Conservation (phyloP, 2,797 vertebrate species). For the Myripristis jacobus region DNA sequence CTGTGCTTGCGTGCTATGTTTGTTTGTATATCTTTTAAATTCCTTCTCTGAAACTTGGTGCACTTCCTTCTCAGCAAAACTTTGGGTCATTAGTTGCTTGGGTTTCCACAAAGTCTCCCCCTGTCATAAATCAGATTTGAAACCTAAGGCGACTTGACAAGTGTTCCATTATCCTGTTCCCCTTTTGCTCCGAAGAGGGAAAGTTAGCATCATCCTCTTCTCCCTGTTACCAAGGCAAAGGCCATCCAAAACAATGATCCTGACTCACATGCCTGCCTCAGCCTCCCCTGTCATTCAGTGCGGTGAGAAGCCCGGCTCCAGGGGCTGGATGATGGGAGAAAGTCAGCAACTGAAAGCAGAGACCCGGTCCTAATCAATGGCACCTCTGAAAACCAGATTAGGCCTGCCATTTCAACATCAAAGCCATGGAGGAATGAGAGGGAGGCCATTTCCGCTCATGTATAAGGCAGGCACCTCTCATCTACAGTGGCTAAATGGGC, state of each 20-base stretch:
- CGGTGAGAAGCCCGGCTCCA: slow-evolving; percentile 38
- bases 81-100: slow-evolving; percentile 10
- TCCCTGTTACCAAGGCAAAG: slow-evolving; percentile 67
- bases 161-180: slow-evolving; percentile 65
- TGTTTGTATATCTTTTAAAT: background rate
- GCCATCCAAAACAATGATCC: slow-evolving; percentile 64
- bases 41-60: background rate
- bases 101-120: background rate
- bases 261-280: slow-evolving; percentile 64
- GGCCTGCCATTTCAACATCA: slow-evolving; percentile 63
- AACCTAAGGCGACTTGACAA: slow-evolving; percentile 30
- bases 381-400: slow-evolving; percentile 65
- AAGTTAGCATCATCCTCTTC: slow-evolving; percentile 65
- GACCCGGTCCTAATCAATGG: slow-evolving; percentile 48
- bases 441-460: slow-evolving; percentile 54
- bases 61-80: slow-evolving; percentile 18
- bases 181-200: slow-evolving; percentile 56
- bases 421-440: slow-evolving; percentile 35
- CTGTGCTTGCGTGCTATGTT: background rate
- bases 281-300: slow-evolving; percentile 49
- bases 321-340: slow-evolving; percentile 40
- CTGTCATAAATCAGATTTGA: slow-evolving; percentile 46
- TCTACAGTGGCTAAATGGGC: slow-evolving; percentile 43
- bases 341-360: slow-evolving; percentile 45
- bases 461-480: slow-evolving; percentile 36